Conservation (phyloP, 2,797 vertebrate genomes). For the Labeo calbasu region DNA sequence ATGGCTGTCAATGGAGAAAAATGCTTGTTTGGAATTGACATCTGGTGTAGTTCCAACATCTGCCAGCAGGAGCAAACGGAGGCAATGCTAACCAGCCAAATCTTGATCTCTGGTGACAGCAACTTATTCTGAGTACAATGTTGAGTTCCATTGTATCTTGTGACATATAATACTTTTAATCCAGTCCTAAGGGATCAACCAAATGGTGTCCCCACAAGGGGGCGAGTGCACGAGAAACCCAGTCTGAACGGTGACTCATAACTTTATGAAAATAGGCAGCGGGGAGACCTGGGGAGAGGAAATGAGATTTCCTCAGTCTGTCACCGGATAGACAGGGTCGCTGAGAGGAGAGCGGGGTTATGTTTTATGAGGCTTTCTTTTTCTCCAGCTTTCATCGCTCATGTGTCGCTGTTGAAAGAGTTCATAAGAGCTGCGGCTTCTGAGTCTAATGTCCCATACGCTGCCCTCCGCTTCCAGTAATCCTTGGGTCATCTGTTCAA, state of each 20-base stretch:
- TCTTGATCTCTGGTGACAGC: neutral
- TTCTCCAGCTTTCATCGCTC: constrained; percentile 58
- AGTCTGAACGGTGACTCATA: constrained; percentile 56
- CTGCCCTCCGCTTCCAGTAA: constrained; percentile 40
- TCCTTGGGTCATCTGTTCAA: constrained; percentile 19
- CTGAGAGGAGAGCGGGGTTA: constrained; percentile 37
- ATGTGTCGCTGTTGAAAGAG: constrained; percentile 45
- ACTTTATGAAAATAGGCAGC: constrained; percentile 58
- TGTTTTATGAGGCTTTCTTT: constrained; percentile 57
- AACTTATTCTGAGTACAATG: neutral
- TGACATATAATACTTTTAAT: constrained; percentile 22
- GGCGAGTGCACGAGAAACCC: constrained; percentile 35
- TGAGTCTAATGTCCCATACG: constrained; percentile 39
- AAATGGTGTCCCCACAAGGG: constrained; percentile 38
- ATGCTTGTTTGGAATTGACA: neutral
- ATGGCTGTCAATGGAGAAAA: neutral
- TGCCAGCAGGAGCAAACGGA: neutral
- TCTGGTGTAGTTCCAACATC: neutral
- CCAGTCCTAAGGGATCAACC: constrained; percentile 21
- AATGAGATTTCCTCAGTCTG: constrained; percentile 63
- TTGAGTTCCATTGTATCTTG: constrained; percentile 5
- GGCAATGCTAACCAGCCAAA: constrained; percentile 7
- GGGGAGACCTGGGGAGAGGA: constrained; percentile 55
- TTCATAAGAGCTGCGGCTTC: constrained; percentile 45
- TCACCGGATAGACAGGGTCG: constrained; percentile 58